phyloP scores from a whole-genome alignment of 2,888 invertebrate species.

The Habroteleia sp. region DNA sequence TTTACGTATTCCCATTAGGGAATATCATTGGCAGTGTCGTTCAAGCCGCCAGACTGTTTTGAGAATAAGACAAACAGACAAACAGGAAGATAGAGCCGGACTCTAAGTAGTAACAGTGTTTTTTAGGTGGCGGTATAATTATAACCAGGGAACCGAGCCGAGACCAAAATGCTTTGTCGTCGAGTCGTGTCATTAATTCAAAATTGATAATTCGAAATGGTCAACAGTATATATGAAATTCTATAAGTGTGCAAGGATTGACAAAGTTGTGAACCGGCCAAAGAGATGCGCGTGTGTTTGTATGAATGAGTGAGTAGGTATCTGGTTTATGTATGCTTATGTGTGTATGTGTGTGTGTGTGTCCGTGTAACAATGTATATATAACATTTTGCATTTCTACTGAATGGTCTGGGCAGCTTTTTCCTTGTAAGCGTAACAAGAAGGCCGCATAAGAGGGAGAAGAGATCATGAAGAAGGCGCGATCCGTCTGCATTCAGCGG shows the following conservation, averaged over 20 bases:
- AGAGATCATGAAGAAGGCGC: slow-evolving; percentile 59
- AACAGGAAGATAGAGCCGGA: not conserved
- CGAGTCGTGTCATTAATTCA: slow-evolving; percentile 12
- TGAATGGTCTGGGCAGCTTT: slow-evolving; percentile 47
- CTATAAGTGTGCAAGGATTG: slow-evolving; percentile 42
- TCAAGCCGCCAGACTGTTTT: slow-evolving; percentile 27
- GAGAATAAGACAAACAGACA: slow-evolving; percentile 3
- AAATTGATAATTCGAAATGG: slow-evolving; percentile 28
- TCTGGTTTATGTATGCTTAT: slow-evolving; percentile 4
- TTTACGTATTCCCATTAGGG: slow-evolving; percentile 3
- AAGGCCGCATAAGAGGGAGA: slow-evolving; percentile 43
- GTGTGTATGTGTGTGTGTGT: slow-evolving; percentile 1
- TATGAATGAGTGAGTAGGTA: not conserved
- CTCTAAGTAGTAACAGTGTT: not conserved
- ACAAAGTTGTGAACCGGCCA: slow-evolving; percentile 32
- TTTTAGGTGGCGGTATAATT: not conserved
- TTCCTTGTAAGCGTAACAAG: slow-evolving; percentile 62
- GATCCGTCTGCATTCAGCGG: slow-evolving; percentile 29
- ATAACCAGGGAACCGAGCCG: not conserved
- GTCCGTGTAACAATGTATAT: not conserved
- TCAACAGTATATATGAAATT: slow-evolving; percentile 38
- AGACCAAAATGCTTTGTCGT: slow-evolving; percentile 5
- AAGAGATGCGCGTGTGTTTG: slow-evolving; percentile 19
- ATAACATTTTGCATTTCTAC: slow-evolving; percentile 15
- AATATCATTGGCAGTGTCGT: slow-evolving; percentile 51